Base-by-base conservation (phyloP, 2,113 vertebrate species). In the Tachycineta bicolor region DNA sequence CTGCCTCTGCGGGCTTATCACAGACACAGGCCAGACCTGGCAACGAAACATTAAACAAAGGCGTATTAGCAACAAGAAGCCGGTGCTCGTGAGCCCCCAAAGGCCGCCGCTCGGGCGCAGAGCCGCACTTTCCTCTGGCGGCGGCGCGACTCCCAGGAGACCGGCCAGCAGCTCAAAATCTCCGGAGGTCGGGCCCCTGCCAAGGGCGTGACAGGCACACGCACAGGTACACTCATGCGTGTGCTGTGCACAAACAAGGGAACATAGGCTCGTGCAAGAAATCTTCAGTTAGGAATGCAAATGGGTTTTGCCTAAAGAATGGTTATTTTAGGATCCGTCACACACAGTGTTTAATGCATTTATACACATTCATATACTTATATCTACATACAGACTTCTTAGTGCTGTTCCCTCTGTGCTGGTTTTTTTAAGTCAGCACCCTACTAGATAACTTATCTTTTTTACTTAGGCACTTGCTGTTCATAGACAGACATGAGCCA, bases 101-200 rank as follows among this genome's bases (percentile, higher is more conserved):
- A 37, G 1, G 7, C 37, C n/a, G 6, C 14, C 7, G 34, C 41
- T 49, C 41, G 0, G 3, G 34, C 56, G 2, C 31, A 25, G 79
- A 46, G 74, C 6, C 5, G 4, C 60, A 24, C 82, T 83, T 49
- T 88, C 85, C 84, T 93, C 94, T 41, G 33, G 92, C 3, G 71
- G 82, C 59, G 34, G 28, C 2, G 2, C 20, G 12, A 1, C 28
- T 31, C 10, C 14, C 4, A 1, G 11, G 62, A 49, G 28, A 37
- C 16, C 25, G 5, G 3, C 10, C 29, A 6, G 60, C 37, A 1
- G 14, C 24, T 17, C 1, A 1, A 20, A 34, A 25, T 7, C 17
- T 43, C 2, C 41, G 0, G 7, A n/a, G 46, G 12, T 3, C 2
- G 0, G 10, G 20, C 19, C 16, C n/a, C n/a, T 11, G 3, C 12